phyloP scores from a whole-genome alignment of 1,140 invertebrate genomes.

The Drosophila athabasca region DNA sequence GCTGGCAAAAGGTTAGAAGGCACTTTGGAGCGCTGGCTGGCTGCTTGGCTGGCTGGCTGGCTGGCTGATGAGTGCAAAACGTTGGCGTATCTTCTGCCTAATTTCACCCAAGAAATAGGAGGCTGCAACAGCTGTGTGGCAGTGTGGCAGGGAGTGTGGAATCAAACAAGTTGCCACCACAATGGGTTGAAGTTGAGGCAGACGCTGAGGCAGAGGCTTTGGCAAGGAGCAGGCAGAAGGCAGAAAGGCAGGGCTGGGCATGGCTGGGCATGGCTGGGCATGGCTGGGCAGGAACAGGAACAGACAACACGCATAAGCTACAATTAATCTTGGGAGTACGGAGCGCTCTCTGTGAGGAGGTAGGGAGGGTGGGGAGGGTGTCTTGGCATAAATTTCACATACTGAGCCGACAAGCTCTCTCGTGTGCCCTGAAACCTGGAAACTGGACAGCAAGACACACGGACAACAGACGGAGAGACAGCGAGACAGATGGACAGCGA shows the following conservation, averaged over 20 bases:
- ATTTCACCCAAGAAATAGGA: slow-evolving; percentile 42
- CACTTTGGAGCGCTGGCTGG: slow-evolving; percentile 8
- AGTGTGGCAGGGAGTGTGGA: slow-evolving; percentile 37
- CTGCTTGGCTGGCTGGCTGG: background rate
- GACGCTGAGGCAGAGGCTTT: too few species aligned
- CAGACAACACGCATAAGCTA: slow-evolving; percentile 66
- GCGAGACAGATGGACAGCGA: slow-evolving; percentile 10
- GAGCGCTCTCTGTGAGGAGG: slow-evolving; percentile 20
- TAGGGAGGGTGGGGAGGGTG: slow-evolving; percentile 59
- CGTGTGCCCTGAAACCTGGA: slow-evolving; percentile 31
- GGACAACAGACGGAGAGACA: slow-evolving; percentile 29
- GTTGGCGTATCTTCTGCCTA: slow-evolving; percentile 24
- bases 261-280: slow-evolving; percentile 11
- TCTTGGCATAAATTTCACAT: slow-evolving; percentile 74
- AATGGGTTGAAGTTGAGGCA: slow-evolving; percentile 28
- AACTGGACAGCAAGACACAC: slow-evolving; percentile 15
- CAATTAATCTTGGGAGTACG: slow-evolving; percentile 75
- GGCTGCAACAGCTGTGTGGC: slow-evolving; percentile 52
- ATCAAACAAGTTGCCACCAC: slow-evolving; percentile 74
- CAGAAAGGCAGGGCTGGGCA: slow-evolving; percentile 5
- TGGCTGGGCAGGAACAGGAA: slow-evolving; percentile 21
- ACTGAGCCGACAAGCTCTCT: slow-evolving; percentile 38
- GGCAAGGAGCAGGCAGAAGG: slow-evolving; percentile 16
- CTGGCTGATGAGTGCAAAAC: slow-evolving; percentile 12
- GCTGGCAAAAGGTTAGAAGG: slow-evolving; percentile 52